A percentile compares a stretch with the other conserved stretches of the same genome.
Evolutionary conservation across 1,140 invertebrate species (phyloP).

Genomic region (Lasioglossum albipes): DNA sequence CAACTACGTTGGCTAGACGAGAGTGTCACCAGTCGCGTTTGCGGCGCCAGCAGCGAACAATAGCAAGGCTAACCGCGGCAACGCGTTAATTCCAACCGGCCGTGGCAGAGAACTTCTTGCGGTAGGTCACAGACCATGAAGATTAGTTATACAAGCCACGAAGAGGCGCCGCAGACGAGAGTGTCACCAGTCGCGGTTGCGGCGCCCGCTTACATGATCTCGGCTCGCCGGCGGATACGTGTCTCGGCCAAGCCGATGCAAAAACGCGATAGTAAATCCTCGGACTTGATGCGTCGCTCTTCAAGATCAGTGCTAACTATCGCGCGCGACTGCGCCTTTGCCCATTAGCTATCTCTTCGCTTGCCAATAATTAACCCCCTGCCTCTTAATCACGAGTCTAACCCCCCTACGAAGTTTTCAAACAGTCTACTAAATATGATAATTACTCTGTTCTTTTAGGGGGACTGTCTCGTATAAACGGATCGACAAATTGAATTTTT

Average conservation of each 20-base stretch:
- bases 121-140: constrained; percentile 59
- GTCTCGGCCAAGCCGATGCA: not conserved
- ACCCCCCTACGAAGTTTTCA: too few species aligned
- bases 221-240: constrained; percentile 1
- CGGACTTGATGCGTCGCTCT: not conserved
- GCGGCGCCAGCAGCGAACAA: constrained; percentile 55
- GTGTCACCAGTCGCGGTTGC: too few species aligned
- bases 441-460: too few species aligned
- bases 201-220: too few species aligned
- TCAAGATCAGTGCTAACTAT: constrained; percentile 28
- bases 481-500: too few species aligned
- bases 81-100: constrained; percentile 58
- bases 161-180: constrained; percentile 52
- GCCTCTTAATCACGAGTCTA: too few species aligned
- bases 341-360: too few species aligned
- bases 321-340: too few species aligned
- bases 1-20: not conserved
- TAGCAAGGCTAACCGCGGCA: constrained; percentile 66
- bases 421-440: too few species aligned
- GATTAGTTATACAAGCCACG: constrained; percentile 44
- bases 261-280: not conserved
- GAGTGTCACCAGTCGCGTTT: constrained; percentile 11
- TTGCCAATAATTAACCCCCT: too few species aligned
- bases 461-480: too few species aligned
- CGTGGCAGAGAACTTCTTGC: constrained; percentile 71